Percentiles rank a stretch among this genome's conserved stretches.
Evolutionary conservation across 2,888 invertebrate genomes (phyloP).

Genomic region (Trissolcus brochymenae): DNA sequence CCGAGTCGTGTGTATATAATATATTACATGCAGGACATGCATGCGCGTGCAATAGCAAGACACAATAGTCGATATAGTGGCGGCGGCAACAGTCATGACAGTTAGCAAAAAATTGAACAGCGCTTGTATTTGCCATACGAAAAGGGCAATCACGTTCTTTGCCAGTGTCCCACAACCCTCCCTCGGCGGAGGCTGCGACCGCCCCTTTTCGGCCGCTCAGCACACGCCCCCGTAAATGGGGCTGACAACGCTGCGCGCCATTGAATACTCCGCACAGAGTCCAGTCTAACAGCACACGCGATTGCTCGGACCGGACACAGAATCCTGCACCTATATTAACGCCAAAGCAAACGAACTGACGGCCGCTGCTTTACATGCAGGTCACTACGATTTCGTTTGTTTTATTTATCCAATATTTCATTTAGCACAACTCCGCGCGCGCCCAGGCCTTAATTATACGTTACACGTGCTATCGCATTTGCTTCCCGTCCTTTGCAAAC

Average conservation of each 20-base stretch:
- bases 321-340: constrained; percentile 34
- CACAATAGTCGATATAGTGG: constrained; percentile 43
- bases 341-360: constrained; percentile 70
- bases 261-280: constrained; percentile 11
- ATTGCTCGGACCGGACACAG: constrained; percentile 66
- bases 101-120: constrained; percentile 74
- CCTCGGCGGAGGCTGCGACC: constrained; percentile 24
- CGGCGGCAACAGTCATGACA: constrained; percentile 40
- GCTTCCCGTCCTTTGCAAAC: constrained; percentile 29
- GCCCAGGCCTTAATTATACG: constrained; percentile 66
- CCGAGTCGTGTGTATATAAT: not conserved
- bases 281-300: constrained; percentile 45
- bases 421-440: constrained; percentile 64
- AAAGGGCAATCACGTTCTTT: constrained; percentile 74
- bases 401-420: constrained; percentile 77
- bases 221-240: constrained; percentile 59
- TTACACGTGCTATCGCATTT: constrained; percentile 37
- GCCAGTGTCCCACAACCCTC: constrained; percentile 55
- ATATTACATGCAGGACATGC: too few species aligned
- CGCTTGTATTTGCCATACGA: constrained; percentile 70
- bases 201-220: constrained; percentile 56
- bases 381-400: constrained; percentile 75
- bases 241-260: constrained; percentile 19
- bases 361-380: constrained; percentile 75
- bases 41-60: constrained; percentile 6